Evolutionary conservation across 1,140 invertebrate species (phyloP), one percentile per base, ranked within the genome.

Genomic region (Harpegnathos saltator): DNA sequence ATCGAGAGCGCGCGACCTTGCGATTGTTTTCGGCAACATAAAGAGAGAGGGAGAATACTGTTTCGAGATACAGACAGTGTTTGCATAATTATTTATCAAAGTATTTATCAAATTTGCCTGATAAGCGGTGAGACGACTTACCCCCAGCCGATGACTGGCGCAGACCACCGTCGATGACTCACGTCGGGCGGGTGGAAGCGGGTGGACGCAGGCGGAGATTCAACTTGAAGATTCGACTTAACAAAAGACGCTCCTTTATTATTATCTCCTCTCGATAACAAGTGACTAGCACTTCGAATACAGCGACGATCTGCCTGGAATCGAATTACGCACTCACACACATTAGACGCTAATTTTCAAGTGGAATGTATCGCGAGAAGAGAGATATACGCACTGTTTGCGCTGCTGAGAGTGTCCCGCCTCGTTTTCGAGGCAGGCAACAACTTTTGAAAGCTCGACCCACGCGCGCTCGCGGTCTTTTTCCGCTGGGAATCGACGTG

Each of bases 251-350:
- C 65, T 71, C 33, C 89, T 91, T 90, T 90, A 90, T 92, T 91
- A 83, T 89, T 92, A 71, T 80, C 75, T 44, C 69, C 75, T 87
- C 83, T 91, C 87, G 88, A 91, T 92, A 92, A 92, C 92, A 92
- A 93, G 92, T 93, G 92, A 93, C 92, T 93, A 93, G 92, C 92
- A 92, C 92, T 93, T 91, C 91, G 87, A 92, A 91, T 92, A 92
- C 91, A 90, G 81, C 86, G 84, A 90, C 84, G 82, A 88, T 88
- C 82, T 81, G 84, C 88, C 74, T 69, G 81, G 75, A 86, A 87
- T 87, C 82, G 71, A 65, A 73, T 63, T 44, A 86, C 63, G 82
- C 72, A 87, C 75, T 82, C 88, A 65, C 85, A 69, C 58, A 33
- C 78, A 22, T 56, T 66, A 59, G 48, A 84, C 82, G 26, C 82